phyloP scores from a whole-genome alignment of 2,888 invertebrate genomes.

The Cephus runcator region DNA sequence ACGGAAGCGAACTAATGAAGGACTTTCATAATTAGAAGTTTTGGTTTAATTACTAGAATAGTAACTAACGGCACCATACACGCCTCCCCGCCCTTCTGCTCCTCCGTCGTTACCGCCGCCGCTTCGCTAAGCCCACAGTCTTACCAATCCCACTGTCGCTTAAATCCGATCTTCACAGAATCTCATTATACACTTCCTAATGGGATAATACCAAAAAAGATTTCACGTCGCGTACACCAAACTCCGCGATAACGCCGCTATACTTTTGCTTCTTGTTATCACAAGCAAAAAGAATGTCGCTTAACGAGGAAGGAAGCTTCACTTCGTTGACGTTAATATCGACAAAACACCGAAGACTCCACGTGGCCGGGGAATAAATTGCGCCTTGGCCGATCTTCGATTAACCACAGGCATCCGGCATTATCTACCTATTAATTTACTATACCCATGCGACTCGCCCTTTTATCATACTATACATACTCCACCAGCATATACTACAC shows the following conservation, averaged over 20 bases:
- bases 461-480: neutral
- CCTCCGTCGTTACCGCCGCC: slow-evolving; percentile 6
- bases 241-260: neutral
- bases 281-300: neutral
- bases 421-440: neutral
- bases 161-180: slow-evolving; percentile 14
- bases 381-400: neutral
- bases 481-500: neutral
- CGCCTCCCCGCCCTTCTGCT: slow-evolving; percentile 15
- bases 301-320: neutral
- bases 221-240: neutral
- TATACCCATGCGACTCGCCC: neutral
- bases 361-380: neutral
- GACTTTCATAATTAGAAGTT: slow-evolving; percentile 55
- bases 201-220: slow-evolving; percentile 1
- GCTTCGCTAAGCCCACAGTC: slow-evolving; percentile 18
- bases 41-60: slow-evolving; percentile 48
- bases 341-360: neutral
- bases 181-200: neutral
- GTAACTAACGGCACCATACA: slow-evolving; percentile 39
- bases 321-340: neutral
- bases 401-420: neutral
- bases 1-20: slow-evolving; percentile 45
- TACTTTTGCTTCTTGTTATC: neutral
- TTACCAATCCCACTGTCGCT: slow-evolving; percentile 5